These are phyloP conservation scores for Nycticebus coucang DNA, from an alignment of 2,113 vertebrate species.

Conservation along the genomic window DNA sequence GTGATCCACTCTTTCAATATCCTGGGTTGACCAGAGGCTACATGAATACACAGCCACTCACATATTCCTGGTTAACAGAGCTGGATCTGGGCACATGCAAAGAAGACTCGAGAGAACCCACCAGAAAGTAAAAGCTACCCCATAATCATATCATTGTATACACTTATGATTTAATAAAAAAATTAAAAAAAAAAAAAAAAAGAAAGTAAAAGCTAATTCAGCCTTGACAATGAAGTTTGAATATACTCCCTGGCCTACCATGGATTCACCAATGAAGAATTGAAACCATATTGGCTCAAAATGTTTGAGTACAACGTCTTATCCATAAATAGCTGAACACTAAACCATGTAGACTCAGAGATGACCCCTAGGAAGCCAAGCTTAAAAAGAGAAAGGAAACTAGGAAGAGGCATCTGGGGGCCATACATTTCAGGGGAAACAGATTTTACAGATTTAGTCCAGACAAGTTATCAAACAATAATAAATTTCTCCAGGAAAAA, in stretches of 20 bases:
- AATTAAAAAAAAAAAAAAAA: too few species aligned
- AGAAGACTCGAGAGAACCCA: background rate
- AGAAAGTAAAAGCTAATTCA: background rate
- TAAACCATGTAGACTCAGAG: background rate
- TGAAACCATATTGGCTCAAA: background rate
- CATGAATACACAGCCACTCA: background rate
- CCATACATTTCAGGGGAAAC: background rate
- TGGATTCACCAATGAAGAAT: background rate
- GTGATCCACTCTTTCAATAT: background rate
- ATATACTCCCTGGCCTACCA: background rate
- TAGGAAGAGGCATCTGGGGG: background rate
- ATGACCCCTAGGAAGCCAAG: background rate
- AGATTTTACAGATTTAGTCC: background rate
- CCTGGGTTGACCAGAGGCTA: background rate
- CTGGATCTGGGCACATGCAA: background rate
- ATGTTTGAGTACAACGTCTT: background rate
- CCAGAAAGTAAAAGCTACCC: slow-evolving; percentile 12
- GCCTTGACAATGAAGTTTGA: slow-evolving; percentile 20
- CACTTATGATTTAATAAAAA: too few species aligned
- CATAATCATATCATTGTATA: too few species aligned
- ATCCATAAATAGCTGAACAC: background rate
- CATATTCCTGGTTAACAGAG: background rate
- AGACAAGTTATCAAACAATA: slow-evolving; percentile 15
- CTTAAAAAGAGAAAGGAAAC: slow-evolving; percentile 27
- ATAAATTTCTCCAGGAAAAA: background rate